Conservation (phyloP, 2,888 invertebrate species). For the Diarsia dahlii region DNA sequence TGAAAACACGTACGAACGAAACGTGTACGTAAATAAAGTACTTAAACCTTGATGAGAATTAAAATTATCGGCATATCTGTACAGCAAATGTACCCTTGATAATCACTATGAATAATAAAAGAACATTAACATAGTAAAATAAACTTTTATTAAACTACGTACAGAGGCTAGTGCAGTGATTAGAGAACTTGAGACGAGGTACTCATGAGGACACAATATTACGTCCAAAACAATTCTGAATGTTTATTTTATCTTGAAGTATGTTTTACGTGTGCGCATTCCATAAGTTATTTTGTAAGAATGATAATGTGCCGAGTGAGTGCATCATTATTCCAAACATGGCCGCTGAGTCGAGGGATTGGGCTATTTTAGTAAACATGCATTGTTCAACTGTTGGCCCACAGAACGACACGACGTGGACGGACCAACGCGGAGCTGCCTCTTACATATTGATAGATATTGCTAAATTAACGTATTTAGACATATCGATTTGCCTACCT, state of each 20-base stretch:
- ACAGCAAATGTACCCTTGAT: not conserved
- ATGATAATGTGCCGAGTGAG: conserved; percentile 49
- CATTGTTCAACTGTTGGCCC: conserved; percentile 75
- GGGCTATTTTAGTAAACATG: conserved; percentile 70
- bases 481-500: conserved; percentile 15
- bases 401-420: conserved; percentile 53
- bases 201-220: conserved; percentile 7
- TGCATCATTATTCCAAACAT: conserved; percentile 75
- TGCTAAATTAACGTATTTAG: conserved; percentile 62
- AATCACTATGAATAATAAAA: not conserved
- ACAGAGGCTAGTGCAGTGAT: not conserved
- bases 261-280: conserved; percentile 47
- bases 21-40: not conserved
- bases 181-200: conserved; percentile 12
- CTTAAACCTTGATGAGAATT: not conserved
- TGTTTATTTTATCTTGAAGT: conserved; percentile 38
- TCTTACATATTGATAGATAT: conserved; percentile 64
- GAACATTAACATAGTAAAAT: not conserved
- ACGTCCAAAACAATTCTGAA: conserved; percentile 15
- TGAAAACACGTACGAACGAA: no score
- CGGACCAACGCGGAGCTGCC: conserved; percentile 30
- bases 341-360: conserved; percentile 62
- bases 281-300: conserved; percentile 62
- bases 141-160: not conserved
- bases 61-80: not conserved